Base-by-base conservation (phyloP, 2,113 vertebrate genomes). In the Tragelaphus imberbis region DNA sequence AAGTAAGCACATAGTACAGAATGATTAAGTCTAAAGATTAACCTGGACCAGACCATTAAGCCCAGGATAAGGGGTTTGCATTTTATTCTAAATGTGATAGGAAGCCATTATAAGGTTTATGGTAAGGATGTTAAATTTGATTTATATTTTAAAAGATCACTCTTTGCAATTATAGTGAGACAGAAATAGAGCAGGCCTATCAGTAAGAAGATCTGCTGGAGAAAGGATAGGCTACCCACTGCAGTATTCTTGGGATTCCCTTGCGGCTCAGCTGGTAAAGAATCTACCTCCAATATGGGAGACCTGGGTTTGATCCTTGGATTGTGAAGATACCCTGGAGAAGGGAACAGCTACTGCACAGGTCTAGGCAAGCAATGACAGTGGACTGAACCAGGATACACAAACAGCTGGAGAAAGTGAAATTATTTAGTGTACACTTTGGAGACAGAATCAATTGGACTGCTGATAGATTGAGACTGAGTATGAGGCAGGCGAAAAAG, bases 11-110 rank as follows among this genome's bases (percentile, higher is more conserved):
- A 33, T 84, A 33, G 40, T 49, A 56, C 44, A 90, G 4, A 88
- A 90, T 79, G 49, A 92, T 55, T 51, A 68, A 81, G 40, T 40
- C 27, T 85, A 68, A 96, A 92, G 53, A 94, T 88, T 90, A 40
- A n/a, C 56, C 47, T 71, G 44, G 58, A 44, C 33, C 28, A 71
- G 85, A 81, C 88, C 81, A 88, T 92, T 79, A 82, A 89, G 88
- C 55, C 21, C 30, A 93, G 40, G 58, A 82, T 87, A 91, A 3
- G 14, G 77, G n/a, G 14, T 90, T 84, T 93, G 21, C 40, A 88
- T 97, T 97, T 91, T 82, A 84, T 90, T 96, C 28, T 89, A 75
- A 96, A 87, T 96, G n/a, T 88, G 89, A 91, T 68, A 84, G 53
- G 59, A 97, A 95, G 10, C 15, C 49, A 96, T 84, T 90, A 84